Base-by-base conservation (phyloP, 2,113 vertebrate species). In the Polyodon spathula region DNA sequence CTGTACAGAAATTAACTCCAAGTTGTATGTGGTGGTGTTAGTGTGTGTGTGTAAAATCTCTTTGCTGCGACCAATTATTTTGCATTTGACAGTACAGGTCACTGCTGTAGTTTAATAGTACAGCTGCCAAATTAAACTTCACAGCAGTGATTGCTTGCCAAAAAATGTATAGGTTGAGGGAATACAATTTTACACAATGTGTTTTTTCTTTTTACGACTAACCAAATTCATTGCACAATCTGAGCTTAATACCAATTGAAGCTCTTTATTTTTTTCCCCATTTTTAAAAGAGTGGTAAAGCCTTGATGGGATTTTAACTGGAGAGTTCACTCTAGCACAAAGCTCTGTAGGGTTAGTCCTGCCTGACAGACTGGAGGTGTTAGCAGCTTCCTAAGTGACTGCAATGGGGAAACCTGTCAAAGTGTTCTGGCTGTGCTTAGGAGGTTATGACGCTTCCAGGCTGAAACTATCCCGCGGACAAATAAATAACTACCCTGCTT, bases 281-380 rank as follows among this genome's bases (percentile, higher is more conserved):
- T 27, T 27, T 27, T 1, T 27, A 27, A 3, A 27, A 27, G 27
- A 27, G 27, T 27, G 27, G 27, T 27, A 27, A 5, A 37, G 27
- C 8, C 40, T 40, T 6, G 39, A 43, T 59, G 15, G 40, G n/a
- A 39, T 48, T 4, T n/a, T 27, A 52, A 57, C 51, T 44, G 40
- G 59, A 27, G 27, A 46, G 54, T 58, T 8, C 51, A 56, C 10
- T 59, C 63, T 58, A 68, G 40, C 17, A 46, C 66, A 68, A 67
- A 73, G n/a, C n/a, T 71, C 66, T 73, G 69, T 73, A 60, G 59
- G 56, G 67, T 64, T 40, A 38, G 46, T 50, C 65, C 40, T 37
- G 63, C 57, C 66, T 70, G 59, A 70, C 56, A 60, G 27, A 27
- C 27, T 27, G 59, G 56, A 66, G 52, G 58, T 54, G 59, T 61